phyloP scores from a whole-genome alignment of 2,113 vertebrate species.

The Amia ocellicauda region DNA sequence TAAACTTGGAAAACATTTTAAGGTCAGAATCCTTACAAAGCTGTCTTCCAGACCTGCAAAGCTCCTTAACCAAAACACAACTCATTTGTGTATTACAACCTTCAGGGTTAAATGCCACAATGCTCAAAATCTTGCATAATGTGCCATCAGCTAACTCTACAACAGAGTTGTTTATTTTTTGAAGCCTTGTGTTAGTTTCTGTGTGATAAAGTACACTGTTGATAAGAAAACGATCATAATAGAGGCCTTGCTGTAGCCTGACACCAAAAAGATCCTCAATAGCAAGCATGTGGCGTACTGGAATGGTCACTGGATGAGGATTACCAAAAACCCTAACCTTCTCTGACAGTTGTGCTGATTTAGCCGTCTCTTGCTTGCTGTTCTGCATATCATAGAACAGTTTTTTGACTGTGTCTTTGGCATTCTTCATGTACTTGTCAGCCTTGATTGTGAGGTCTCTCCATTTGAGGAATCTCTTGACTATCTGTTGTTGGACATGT shows the following conservation, averaged over 20 bases:
- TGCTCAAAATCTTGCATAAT: too few relatives aligned
- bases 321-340: constrained; percentile 16
- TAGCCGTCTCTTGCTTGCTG: neutral
- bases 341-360: too few relatives aligned
- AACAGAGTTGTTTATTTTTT: constrained; percentile 24
- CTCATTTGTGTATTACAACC: too few relatives aligned
- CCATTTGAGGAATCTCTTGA: constrained; percentile 12
- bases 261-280: constrained; percentile 15
- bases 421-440: constrained; percentile 15
- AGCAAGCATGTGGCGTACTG: constrained; percentile 19
- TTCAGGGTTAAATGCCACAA: too few relatives aligned
- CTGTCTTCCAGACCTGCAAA: too few relatives aligned
- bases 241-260: neutral
- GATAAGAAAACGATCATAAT: constrained; percentile 17
- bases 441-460: constrained; percentile 19
- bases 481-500: constrained; percentile 25
- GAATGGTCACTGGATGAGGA: constrained; percentile 6
- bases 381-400: constrained; percentile 18
- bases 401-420: constrained; percentile 4
- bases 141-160: constrained; percentile 23
- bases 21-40: too few relatives aligned
- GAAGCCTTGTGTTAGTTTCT: neutral
- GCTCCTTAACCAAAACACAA: too few relatives aligned
- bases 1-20: too few relatives aligned
- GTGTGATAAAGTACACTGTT: constrained; percentile 16